phyloP scores from a whole-genome alignment of 2,113 vertebrate genomes.

The Passer domesticus region DNA sequence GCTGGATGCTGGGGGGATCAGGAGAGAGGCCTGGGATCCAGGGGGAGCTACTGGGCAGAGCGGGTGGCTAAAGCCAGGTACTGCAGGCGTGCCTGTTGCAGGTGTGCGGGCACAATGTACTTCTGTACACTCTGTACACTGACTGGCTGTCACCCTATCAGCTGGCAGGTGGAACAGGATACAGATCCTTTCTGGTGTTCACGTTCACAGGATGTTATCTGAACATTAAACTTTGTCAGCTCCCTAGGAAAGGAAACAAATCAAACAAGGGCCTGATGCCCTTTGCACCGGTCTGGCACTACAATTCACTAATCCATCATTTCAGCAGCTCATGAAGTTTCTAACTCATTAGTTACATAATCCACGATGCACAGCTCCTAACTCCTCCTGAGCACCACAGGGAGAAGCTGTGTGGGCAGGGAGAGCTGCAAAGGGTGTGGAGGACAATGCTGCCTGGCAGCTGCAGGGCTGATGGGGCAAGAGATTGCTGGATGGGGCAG shows the following conservation, averaged over 20 bases:
- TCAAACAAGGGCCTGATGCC: not conserved
- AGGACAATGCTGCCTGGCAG: not conserved
- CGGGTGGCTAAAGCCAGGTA: not conserved
- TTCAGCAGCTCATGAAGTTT: not conserved
- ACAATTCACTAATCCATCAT: not conserved
- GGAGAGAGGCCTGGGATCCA: not conserved
- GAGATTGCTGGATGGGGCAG: not conserved
- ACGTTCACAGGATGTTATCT: not conserved
- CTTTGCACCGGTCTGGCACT: accelerated
- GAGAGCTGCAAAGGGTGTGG: accelerated
- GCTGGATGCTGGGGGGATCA: not conserved
- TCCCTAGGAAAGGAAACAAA: not conserved
- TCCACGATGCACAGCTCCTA: accelerated
- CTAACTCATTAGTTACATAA: not conserved
- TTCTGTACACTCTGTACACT: not conserved
- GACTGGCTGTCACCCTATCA: not conserved
- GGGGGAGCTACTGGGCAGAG: not conserved
- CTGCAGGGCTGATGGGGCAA: not conserved
- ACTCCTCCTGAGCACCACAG: not conserved
- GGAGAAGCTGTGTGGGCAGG: not conserved
- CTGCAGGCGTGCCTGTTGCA: not conserved
- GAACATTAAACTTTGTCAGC: not conserved
- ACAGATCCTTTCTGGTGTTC: accelerated
- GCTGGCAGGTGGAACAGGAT: not conserved
- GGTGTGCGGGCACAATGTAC: accelerated